Base-by-base conservation (phyloP, 2,797 vertebrate genomes). In the Hydrophis major region DNA sequence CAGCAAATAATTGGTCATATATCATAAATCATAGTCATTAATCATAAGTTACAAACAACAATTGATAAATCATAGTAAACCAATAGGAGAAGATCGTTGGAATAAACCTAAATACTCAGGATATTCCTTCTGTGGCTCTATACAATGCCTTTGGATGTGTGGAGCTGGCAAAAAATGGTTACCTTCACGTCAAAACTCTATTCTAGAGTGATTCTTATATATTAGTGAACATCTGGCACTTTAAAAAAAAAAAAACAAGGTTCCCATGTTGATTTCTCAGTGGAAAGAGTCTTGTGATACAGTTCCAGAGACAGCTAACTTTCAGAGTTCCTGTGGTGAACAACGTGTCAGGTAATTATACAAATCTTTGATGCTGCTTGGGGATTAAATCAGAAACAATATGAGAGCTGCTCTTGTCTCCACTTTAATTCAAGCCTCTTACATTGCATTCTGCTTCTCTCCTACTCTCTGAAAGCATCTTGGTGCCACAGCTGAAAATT, bases 381-480 rank as follows among this genome's bases (percentile, higher is more conserved):
- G 88, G 94, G 95, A 97, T 97, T 96, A 96, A 97, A 96, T 96
- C 95, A 95, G 93, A 93, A 94, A 87, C 89, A 74, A 27, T 91
- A 94, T 94, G 95, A 90, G 95, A 90, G 95, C 93, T 95, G 93
- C 93, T 91, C 92, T 2, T 0, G 93, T 61, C 90, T 91, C 93
- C 94, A 96, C 95, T 96, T 96, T 96, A 96, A 96, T 97, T 95
- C 95, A 94, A 60, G 93, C 92, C 94, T 93, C 69, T 95, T 89
- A 89, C 95, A 95, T 95, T 95, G 95, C 94, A 95, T 96, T 95
- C 96, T 94, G 93, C 94, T 96, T 95, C 95, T 95, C 95, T 95
- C 42, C 42, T 5, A 47, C 20, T 47, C 96, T 74, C 6, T 2
- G 74, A 94, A 94, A 92, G 93, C 57, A 27, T 0, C 86, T 91